A percentile compares a stretch with the other conserved stretches of the same genome.
These are phyloP conservation scores for Hippoglossus hippoglossus DNA, from an alignment of 2,797 vertebrate genomes.

Conservation along the genomic window DNA sequence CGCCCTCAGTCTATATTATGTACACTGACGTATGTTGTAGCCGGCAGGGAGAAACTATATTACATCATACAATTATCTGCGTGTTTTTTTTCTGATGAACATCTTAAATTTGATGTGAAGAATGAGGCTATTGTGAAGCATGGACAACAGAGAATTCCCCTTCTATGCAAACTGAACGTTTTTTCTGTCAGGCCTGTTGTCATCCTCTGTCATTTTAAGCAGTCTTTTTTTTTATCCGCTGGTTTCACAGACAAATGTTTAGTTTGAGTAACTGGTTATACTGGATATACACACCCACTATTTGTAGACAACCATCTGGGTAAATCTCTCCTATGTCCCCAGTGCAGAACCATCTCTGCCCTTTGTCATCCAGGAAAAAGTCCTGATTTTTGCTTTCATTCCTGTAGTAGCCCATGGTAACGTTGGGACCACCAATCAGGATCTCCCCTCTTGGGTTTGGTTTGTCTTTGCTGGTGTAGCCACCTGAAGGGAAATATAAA, in stretches of 20 bases:
- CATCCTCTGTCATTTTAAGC: too few species aligned
- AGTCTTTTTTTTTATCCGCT: too few species aligned
- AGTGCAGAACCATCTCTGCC: constrained; percentile 97
- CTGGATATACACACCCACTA: constrained; percentile 88
- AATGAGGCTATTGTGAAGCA: too few species aligned
- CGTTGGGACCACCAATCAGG: constrained; percentile 94
- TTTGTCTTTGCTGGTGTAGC: constrained; percentile 91
- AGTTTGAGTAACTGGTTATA: not conserved
- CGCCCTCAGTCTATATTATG: too few species aligned
- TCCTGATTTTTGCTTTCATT: constrained; percentile 87
- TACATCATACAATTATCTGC: not conserved
- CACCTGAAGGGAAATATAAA: constrained; percentile 80
- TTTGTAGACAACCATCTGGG: constrained; percentile 95
- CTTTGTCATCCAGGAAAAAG: constrained; percentile 89
- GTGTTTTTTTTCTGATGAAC: too few species aligned
- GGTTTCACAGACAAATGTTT: too few species aligned
- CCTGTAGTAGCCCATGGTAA: constrained; percentile 96
- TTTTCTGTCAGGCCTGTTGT: too few species aligned
- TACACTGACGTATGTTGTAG: not conserved
- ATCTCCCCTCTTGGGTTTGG: constrained; percentile 96
- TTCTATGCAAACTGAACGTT: too few species aligned
- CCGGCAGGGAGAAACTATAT: not conserved
- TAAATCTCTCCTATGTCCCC: constrained; percentile 96
- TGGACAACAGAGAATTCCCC: too few species aligned
- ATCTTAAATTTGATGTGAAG: too few species aligned